Evolutionary conservation across 2,888 invertebrate species (phyloP).

Genomic region (Incurvaria masculella): DNA sequence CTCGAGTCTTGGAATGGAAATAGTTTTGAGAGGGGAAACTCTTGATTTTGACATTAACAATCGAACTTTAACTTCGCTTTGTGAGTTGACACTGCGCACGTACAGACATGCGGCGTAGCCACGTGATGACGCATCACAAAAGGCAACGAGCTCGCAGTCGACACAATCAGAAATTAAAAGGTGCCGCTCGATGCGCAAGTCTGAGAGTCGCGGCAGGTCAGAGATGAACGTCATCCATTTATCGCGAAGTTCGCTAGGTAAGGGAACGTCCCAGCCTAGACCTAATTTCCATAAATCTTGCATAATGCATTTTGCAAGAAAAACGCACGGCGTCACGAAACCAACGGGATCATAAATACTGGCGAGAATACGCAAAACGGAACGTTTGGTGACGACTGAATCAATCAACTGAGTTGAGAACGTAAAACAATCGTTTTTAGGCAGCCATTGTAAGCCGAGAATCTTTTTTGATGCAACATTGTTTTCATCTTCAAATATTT

Average conservation of each 20-base stretch:
- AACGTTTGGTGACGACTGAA: background rate
- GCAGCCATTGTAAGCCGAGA: slow-evolving; percentile 14
- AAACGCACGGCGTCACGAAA: slow-evolving; percentile 2
- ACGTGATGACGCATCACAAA: background rate
- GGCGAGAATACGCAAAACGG: background rate
- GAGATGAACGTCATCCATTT: background rate
- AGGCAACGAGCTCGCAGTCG: background rate
- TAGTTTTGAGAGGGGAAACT: slow-evolving; percentile 12
- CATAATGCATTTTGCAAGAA: slow-evolving; percentile 9
- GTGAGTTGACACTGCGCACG: background rate
- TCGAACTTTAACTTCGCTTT: slow-evolving; percentile 4
- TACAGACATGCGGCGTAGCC: background rate
- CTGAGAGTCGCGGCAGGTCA: background rate
- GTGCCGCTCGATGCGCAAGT: background rate
- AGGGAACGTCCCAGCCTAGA: slow-evolving; percentile 9
- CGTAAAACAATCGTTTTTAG: slow-evolving; percentile 7
- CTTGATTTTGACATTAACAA: slow-evolving; percentile 10
- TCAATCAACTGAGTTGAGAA: background rate
- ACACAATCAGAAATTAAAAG: background rate
- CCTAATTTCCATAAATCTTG: slow-evolving; percentile 11
- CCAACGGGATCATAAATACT: background rate
- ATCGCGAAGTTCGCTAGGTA: background rate
- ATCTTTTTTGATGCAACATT: slow-evolving; percentile 11
- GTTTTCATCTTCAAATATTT: slow-evolving; percentile 3
- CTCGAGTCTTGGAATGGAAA: slow-evolving; percentile 12